phyloP scores from a whole-genome alignment of 2,797 vertebrate species.

The Myiothlypis coronata region DNA sequence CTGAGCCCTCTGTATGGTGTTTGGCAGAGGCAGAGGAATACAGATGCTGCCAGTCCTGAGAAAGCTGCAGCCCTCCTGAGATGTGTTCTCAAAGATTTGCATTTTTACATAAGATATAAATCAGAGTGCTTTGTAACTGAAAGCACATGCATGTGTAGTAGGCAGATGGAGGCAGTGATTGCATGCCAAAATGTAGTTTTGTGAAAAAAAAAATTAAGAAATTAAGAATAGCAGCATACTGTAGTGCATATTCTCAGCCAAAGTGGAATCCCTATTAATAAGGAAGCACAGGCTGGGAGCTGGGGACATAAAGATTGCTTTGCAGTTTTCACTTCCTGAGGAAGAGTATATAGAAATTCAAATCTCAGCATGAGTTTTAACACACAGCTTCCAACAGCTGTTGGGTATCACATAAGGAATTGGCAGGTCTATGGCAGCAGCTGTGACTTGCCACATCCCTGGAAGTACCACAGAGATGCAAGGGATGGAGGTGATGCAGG shows the following conservation, averaged over 20 bases:
- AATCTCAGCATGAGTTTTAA: conserved; percentile 31
- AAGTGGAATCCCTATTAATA: not conserved
- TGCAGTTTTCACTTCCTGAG: not conserved
- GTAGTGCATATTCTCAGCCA: not conserved
- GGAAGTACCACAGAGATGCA: not conserved
- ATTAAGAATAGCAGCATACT: not conserved
- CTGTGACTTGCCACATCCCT: not conserved
- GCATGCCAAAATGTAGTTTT: not conserved
- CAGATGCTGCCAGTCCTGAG: not conserved
- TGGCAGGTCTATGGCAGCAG: conserved; percentile 2
- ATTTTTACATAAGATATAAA: not conserved
- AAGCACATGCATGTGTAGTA: not conserved
- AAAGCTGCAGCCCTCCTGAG: not conserved
- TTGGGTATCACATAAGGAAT: conserved; percentile 5
- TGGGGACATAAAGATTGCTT: not conserved
- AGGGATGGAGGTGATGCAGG: not conserved
- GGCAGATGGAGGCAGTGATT: not conserved
- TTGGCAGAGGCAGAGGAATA: not conserved
- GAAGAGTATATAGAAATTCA: not conserved
- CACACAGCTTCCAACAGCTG: conserved; percentile 27
- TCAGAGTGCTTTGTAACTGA: not conserved
- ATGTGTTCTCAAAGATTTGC: not conserved
- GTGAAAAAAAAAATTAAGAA: not conserved
- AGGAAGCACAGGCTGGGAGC: not conserved
- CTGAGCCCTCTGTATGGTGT: not conserved